phyloP scores from a whole-genome alignment of 2,797 vertebrate species.

The Australoheros facetus region DNA sequence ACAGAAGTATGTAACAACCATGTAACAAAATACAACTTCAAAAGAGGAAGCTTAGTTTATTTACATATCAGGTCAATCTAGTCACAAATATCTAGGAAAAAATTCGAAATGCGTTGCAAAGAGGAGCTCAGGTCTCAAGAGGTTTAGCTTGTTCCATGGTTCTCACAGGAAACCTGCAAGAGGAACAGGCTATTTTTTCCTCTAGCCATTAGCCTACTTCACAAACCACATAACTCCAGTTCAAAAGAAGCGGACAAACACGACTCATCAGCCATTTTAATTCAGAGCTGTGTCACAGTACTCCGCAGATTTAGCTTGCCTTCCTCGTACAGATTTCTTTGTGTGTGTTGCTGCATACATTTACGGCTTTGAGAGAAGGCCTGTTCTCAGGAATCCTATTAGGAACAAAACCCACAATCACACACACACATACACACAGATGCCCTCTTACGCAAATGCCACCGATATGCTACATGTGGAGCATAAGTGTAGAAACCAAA shows the following conservation, averaged over 20 bases:
- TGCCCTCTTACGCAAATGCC: constrained; percentile 58
- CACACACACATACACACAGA: constrained; percentile 8
- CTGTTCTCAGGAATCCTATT: constrained; percentile 20
- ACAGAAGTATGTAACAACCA: too few species aligned
- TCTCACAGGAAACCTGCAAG: background rate
- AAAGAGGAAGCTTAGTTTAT: too few species aligned
- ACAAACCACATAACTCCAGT: background rate
- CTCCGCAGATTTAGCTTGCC: constrained; percentile 2
- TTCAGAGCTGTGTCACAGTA: background rate
- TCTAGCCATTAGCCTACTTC: constrained; percentile 43
- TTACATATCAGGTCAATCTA: too few species aligned
- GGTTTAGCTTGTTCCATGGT: background rate
- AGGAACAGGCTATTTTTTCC: constrained; percentile 21
- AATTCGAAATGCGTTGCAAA: too few species aligned
- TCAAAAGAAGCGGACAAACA: constrained; percentile 21
- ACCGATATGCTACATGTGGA: constrained; percentile 61
- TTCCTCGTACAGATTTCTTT: background rate
- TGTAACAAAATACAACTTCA: too few species aligned
- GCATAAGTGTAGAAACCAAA: constrained; percentile 56
- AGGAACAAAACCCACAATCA: constrained; percentile 21
- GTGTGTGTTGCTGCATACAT: constrained; percentile 29
- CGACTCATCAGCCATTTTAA: constrained; percentile 29
- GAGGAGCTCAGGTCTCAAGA: too few species aligned
- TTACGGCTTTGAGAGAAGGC: constrained; percentile 1
- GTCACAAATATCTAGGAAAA: too few species aligned